phyloP scores from a whole-genome alignment of 2,113 vertebrate genomes.

The Rhombomys opimus region DNA sequence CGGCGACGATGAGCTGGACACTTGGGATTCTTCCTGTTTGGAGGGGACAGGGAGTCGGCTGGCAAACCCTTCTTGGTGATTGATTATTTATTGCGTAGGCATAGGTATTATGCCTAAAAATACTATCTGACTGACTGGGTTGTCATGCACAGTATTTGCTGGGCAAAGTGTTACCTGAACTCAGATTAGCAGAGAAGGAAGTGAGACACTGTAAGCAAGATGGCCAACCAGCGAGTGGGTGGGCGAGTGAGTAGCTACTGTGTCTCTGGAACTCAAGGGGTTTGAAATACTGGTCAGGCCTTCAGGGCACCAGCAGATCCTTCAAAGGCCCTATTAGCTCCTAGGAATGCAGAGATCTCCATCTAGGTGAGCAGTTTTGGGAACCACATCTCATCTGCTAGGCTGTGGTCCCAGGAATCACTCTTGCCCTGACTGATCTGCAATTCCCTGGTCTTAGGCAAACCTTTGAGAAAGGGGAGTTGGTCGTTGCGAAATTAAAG shows the following conservation, averaged over 20 bases:
- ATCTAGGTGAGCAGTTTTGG: not conserved
- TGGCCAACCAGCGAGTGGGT: not conserved
- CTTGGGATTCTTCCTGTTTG: slow-evolving; percentile 77
- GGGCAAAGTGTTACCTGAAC: slow-evolving; percentile 80
- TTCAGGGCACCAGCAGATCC: not conserved
- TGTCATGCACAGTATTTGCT: slow-evolving; percentile 81
- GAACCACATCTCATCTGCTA: not conserved
- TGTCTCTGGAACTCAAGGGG: no score
- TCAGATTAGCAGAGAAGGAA: slow-evolving; percentile 82
- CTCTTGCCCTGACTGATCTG: not conserved
- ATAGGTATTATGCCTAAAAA: slow-evolving; percentile 81
- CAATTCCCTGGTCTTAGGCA: not conserved
- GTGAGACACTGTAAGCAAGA: slow-evolving; percentile 62
- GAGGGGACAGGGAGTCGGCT: not conserved
- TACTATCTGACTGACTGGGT: slow-evolving; percentile 78
- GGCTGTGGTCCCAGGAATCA: not conserved
- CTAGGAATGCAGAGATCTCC: not conserved
- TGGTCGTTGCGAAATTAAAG: not conserved
- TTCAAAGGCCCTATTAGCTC: not conserved
- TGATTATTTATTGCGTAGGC: slow-evolving; percentile 60
- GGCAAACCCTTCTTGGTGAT: slow-evolving; percentile 78
- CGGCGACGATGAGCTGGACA: slow-evolving; percentile 78
- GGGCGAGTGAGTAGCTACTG: not conserved
- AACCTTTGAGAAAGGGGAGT: not conserved
- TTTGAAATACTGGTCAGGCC: not conserved